Percentiles rank a stretch among this genome's conserved stretches.
Conservation (phyloP, 2,797 vertebrate species). For the Tangara arthus region DNA sequence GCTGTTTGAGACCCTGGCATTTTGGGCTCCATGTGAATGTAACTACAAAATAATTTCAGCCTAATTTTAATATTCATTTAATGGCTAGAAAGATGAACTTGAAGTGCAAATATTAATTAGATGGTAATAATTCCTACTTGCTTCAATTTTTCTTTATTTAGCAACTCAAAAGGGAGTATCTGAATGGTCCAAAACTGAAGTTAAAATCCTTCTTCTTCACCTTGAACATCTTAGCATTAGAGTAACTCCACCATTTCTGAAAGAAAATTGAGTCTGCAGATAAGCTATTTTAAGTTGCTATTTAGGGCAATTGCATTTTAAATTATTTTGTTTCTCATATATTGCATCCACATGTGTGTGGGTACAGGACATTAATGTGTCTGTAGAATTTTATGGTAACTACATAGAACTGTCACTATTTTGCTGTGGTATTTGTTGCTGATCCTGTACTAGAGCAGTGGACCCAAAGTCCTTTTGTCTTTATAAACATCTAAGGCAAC, state of each 20-base stretch:
- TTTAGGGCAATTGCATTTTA: background rate
- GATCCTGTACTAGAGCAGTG: background rate
- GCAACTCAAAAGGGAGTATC: background rate
- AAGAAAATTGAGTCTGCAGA: background rate
- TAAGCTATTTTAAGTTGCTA: background rate
- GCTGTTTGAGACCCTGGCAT: background rate
- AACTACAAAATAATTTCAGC: background rate
- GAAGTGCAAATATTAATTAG: background rate
- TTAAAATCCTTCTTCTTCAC: background rate
- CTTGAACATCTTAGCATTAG: background rate
- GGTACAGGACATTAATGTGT: background rate
- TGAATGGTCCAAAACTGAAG: background rate
- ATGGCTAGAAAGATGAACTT: background rate
- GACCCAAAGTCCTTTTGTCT: background rate
- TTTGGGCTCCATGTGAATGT: background rate
- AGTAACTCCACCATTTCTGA: background rate
- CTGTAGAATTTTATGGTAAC: background rate
- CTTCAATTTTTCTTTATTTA: background rate
- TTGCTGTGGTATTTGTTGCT: background rate
- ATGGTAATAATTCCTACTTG: background rate
- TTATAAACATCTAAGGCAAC: background rate
- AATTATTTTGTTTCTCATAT: background rate
- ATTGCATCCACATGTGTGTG: background rate
- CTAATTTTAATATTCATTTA: background rate
- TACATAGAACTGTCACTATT: rapidly evolving